Evolutionary conservation across 2,888 invertebrate genomes (phyloP).

Genomic region (Baccha elongata): DNA sequence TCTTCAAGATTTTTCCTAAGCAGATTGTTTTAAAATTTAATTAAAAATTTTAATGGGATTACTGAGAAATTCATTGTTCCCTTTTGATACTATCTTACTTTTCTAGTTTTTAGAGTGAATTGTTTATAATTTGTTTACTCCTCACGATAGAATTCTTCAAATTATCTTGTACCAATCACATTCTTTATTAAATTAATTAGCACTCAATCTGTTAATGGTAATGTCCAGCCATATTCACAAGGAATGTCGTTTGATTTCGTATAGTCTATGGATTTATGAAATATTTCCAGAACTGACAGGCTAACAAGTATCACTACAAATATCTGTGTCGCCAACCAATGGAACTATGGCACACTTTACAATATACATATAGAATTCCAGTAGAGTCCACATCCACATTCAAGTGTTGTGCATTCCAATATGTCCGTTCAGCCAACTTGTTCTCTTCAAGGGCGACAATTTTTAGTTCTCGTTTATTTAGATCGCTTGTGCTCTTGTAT

Average conservation of each 20-base stretch:
- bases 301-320: slow-evolving; percentile 40
- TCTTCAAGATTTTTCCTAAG: too few species aligned
- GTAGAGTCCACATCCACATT: slow-evolving; percentile 16
- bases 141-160: not conserved
- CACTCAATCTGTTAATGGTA: slow-evolving; percentile 12
- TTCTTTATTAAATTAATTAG: slow-evolving; percentile 12
- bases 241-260: slow-evolving; percentile 41
- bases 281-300: slow-evolving; percentile 60
- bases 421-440: slow-evolving; percentile 42
- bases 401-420: not conserved
- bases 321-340: slow-evolving; percentile 25
- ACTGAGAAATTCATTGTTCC: too few species aligned
- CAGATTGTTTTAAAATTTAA: too few species aligned
- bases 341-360: slow-evolving; percentile 58
- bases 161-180: not conserved
- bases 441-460: slow-evolving; percentile 50
- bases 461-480: not conserved
- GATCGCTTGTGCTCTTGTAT: not conserved
- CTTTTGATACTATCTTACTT: too few species aligned
- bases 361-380: too few species aligned
- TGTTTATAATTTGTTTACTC: too few species aligned
- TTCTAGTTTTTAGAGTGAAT: too few species aligned
- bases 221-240: slow-evolving; percentile 2
- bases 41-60: too few species aligned
- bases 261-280: slow-evolving; percentile 48